These are phyloP conservation scores for Epinotia demarniana DNA, from an alignment of 2,888 invertebrate genomes.

Conservation along the genomic window DNA sequence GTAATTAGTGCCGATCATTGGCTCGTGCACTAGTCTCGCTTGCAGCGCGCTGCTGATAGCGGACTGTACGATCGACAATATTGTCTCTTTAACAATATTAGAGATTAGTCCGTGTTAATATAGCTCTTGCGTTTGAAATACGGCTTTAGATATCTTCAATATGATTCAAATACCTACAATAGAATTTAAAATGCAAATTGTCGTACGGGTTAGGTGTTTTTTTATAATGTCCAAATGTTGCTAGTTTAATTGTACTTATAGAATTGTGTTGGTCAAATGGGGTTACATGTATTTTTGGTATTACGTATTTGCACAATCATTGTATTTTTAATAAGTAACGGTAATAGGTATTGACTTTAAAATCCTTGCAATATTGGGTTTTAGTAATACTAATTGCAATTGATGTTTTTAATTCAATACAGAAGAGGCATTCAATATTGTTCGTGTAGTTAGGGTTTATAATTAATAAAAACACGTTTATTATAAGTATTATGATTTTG, in stretches of 20 bases:
- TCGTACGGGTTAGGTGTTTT: too few relatives aligned
- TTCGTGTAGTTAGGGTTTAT: background rate
- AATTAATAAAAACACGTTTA: background rate
- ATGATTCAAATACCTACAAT: too few relatives aligned
- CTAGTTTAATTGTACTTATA: too few relatives aligned
- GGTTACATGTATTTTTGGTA: background rate
- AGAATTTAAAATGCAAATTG: too few relatives aligned
- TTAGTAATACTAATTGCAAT: background rate
- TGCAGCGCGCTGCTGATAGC: constrained; percentile 4
- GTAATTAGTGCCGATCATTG: constrained; percentile 8
- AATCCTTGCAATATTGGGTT: too few relatives aligned
- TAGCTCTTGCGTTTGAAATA: background rate
- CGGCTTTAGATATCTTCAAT: background rate
- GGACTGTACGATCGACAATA: constrained; percentile 1
- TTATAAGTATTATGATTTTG: too few relatives aligned
- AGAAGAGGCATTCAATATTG: background rate
- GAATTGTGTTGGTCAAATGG: too few relatives aligned
- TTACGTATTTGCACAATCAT: background rate
- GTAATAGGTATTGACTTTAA: too few relatives aligned
- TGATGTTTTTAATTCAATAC: background rate
- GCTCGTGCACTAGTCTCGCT: constrained; percentile 5
- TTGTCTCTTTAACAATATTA: constrained; percentile 6
- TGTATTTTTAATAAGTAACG: background rate
- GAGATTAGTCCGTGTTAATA: constrained; percentile 13
- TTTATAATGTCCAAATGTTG: too few relatives aligned